Conservation (phyloP, 2,888 invertebrate species). For the Galeruca laticollis region DNA sequence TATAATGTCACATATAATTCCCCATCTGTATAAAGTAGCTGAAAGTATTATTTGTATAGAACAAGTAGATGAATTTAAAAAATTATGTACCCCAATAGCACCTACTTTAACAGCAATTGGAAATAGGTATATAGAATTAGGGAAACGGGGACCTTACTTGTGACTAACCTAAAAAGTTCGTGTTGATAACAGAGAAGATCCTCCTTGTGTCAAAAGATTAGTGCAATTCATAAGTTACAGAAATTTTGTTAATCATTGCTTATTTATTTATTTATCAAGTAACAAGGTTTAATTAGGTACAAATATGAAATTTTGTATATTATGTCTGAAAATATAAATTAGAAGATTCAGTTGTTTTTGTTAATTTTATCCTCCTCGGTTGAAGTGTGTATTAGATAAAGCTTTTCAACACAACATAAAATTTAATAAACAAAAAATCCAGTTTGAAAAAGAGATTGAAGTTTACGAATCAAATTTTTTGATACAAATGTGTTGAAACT, state of each 20-base stretch:
- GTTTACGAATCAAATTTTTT: conserved; percentile 40
- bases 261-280: too few relatives aligned
- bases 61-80: conserved; percentile 1
- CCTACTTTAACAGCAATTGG: background rate
- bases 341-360: too few relatives aligned
- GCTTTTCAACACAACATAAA: conserved; percentile 42
- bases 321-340: too few relatives aligned
- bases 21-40: conserved; percentile 7
- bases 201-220: too few relatives aligned
- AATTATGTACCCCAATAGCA: background rate
- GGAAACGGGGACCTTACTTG: background rate
- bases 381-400: conserved; percentile 35
- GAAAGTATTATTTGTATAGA: background rate
- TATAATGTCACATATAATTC: background rate
- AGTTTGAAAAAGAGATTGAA: too few relatives aligned
- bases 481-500: conserved; percentile 28
- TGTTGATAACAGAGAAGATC: background rate
- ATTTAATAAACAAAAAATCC: too few relatives aligned
- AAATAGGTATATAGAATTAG: background rate
- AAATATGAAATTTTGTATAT: too few relatives aligned
- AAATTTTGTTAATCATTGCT: too few relatives aligned
- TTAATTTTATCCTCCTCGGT: too few relatives aligned
- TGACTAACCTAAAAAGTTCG: background rate
- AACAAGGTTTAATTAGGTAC: too few relatives aligned
- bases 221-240: too few relatives aligned